Conservation (phyloP, 2,113 vertebrate species). For the Paradoxurus hermaphroditus region DNA sequence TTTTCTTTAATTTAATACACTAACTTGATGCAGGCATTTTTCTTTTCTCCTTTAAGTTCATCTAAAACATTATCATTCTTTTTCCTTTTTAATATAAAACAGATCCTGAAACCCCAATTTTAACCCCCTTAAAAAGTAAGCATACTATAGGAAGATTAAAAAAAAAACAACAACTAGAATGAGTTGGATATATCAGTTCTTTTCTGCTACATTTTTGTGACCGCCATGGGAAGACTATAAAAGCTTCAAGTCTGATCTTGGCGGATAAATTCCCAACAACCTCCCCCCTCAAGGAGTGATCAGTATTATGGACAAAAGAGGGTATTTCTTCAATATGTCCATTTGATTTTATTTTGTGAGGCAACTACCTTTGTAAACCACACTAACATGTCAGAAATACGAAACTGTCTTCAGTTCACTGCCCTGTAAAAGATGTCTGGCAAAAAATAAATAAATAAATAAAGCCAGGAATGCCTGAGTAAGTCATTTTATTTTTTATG, state of each 20-base stretch:
- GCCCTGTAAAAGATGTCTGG: conserved; percentile 74
- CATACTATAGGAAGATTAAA: rapidly evolving
- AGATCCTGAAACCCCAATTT: not conserved
- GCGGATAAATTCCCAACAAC: not conserved
- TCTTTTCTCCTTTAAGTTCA: not conserved
- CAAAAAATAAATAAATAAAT: conserved; percentile 68
- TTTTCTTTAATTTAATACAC: not conserved
- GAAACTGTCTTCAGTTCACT: conserved; percentile 74
- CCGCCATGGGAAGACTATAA: not conserved
- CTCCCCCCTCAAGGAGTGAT: conserved; percentile 52
- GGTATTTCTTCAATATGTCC: conserved; percentile 66
- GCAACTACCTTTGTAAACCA: conserved; percentile 63
- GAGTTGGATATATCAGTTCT: not conserved
- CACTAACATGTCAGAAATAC: conserved; percentile 73
- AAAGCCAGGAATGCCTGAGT: conserved; percentile 79
- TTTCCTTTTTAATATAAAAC: not conserved
- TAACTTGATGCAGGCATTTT: not conserved
- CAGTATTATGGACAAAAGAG: conserved; percentile 10
- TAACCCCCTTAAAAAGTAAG: not conserved
- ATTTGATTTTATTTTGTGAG: conserved; percentile 67
- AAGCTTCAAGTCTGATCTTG: conserved; percentile 59
- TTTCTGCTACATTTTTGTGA: not conserved
- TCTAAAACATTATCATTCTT: not conserved
- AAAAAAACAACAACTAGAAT: not conserved
- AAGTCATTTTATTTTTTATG: conserved; percentile 85